Percentiles rank a stretch among this genome's conserved stretches.
Conservation (phyloP, 2,797 vertebrate genomes). For the Sphenopsis melanotis region DNA sequence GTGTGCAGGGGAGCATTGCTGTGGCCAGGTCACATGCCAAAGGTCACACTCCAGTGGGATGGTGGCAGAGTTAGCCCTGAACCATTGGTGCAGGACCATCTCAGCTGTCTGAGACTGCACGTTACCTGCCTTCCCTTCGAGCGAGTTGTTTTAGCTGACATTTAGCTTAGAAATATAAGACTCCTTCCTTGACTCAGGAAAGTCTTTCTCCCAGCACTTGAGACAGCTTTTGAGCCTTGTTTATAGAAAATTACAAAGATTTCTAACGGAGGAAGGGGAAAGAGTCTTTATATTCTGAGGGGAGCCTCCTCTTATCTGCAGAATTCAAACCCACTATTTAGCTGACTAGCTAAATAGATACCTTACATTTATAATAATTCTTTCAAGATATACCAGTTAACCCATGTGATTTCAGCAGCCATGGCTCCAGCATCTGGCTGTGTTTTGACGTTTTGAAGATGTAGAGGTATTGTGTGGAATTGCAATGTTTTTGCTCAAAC, state of each 20-base stretch:
- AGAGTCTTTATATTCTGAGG: not conserved
- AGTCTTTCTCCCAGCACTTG: not conserved
- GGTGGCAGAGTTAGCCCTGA: not conserved
- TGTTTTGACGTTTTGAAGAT: conserved; percentile 72
- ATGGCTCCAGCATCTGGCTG: conserved; percentile 71
- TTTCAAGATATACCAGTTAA: conserved; percentile 49
- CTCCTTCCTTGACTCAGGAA: not conserved
- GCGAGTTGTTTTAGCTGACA: not conserved
- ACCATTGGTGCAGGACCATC: not conserved
- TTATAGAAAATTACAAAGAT: not conserved
- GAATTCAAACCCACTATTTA: conserved; percentile 52
- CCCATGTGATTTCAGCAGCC: conserved; percentile 60
- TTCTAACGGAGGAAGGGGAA: not conserved
- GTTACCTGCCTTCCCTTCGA: not conserved
- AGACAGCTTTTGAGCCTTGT: not conserved
- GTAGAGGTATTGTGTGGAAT: conserved; percentile 66
- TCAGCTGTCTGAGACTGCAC: not conserved
- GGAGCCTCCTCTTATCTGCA: conserved; percentile 35
- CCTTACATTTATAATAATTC: conserved; percentile 38
- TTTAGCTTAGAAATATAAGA: not conserved
- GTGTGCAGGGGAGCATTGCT: not conserved
- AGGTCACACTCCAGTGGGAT: not conserved
- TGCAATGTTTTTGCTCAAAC: conserved; percentile 69
- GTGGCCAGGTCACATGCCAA: not conserved
- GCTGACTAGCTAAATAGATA: conserved; percentile 53